Percentiles rank a stretch among this genome's conserved stretches.
Conservation (phyloP, 1,140 invertebrate genomes). For the Lasaia peninsularis region DNA sequence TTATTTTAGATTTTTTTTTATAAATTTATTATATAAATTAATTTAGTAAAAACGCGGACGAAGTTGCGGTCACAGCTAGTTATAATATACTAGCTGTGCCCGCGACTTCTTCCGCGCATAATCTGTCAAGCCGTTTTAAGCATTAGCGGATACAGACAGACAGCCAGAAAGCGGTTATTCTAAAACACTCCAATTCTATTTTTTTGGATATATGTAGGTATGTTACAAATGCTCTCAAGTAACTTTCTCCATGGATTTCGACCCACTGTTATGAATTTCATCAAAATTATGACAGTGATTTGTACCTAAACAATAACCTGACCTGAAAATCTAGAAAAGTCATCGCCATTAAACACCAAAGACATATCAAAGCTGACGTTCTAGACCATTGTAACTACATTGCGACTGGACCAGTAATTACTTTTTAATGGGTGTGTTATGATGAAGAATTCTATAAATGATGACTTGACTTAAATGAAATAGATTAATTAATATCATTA, state of each 20-base stretch:
- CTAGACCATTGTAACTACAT: slow-evolving; percentile 8
- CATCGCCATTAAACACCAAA: slow-evolving; percentile 28
- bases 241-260: slow-evolving; percentile 42
- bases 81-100: too few species aligned
- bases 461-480: neutral
- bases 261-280: slow-evolving; percentile 21
- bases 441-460: neutral
- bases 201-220: too few species aligned
- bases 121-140: too few species aligned
- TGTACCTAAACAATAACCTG: slow-evolving; percentile 48
- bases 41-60: too few species aligned
- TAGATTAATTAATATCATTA: too few species aligned
- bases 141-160: too few species aligned
- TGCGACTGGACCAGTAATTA: slow-evolving; percentile 5
- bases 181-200: too few species aligned
- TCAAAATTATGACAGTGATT: slow-evolving; percentile 45
- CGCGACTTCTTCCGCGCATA: too few species aligned
- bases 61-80: too few species aligned
- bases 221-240: neutral
- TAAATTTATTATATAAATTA: too few species aligned
- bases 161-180: too few species aligned
- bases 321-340: slow-evolving; percentile 57
- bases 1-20: too few species aligned
- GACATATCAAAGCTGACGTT: slow-evolving; percentile 26
- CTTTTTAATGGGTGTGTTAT: slow-evolving; percentile 15